Evolutionary conservation across 2,797 vertebrate genomes (phyloP).

Genomic region (Loriculus beryllinus): DNA sequence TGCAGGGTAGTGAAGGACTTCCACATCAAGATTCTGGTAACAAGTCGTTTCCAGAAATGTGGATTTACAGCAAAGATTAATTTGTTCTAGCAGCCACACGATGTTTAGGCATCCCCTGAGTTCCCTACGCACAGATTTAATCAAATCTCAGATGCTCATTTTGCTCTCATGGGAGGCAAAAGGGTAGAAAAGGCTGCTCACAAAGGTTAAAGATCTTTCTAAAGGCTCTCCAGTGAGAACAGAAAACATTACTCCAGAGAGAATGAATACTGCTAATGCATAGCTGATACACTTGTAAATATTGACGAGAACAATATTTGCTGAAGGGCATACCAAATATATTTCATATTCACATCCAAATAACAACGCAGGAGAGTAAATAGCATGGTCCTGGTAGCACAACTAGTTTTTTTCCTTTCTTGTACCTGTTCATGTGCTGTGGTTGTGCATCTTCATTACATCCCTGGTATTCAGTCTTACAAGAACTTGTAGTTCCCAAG

Average conservation of each 20-base stretch:
- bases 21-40: not conserved
- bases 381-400: not conserved
- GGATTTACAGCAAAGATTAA: not conserved
- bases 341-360: constrained; percentile 20
- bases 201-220: constrained; percentile 27
- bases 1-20: not conserved
- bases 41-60: not conserved
- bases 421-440: not conserved
- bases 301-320: constrained; percentile 14
- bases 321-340: constrained; percentile 4
- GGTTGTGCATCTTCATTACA: not conserved
- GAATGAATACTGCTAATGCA: constrained; percentile 17
- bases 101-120: not conserved
- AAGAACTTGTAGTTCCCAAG: not conserved
- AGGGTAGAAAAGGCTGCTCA: not conserved
- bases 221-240: constrained; percentile 18
- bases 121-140: not conserved
- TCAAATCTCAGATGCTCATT: not conserved
- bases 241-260: constrained; percentile 26
- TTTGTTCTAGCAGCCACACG: not conserved
- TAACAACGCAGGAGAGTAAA: not conserved
- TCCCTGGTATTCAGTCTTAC: not conserved
- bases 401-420: not conserved
- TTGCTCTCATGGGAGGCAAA: not conserved
- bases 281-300: constrained; percentile 6